These are phyloP conservation scores for Lamproptera curius DNA, from an alignment of 2,888 invertebrate genomes.

Conservation along the genomic window DNA sequence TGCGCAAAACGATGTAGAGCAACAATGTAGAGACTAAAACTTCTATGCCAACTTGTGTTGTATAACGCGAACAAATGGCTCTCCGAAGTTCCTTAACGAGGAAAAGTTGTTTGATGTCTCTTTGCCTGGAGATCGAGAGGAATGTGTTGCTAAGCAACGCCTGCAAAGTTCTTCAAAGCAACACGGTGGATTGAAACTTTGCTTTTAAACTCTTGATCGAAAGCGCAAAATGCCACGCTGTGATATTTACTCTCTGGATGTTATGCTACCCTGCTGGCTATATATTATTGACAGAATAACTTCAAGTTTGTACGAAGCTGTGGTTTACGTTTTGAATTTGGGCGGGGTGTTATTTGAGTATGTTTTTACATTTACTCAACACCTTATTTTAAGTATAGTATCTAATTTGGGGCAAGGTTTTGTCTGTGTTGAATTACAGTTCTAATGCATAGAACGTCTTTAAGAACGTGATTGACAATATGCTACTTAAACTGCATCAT, in stretches of 20 bases:
- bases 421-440: no score
- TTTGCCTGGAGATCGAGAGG: constrained; percentile 3
- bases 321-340: no score
- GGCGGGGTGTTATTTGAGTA: no score
- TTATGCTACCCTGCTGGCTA: no score
- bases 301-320: no score
- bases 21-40: background rate
- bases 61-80: constrained; percentile 16
- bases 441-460: no score
- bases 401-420: no score
- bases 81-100: constrained; percentile 19
- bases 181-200: constrained; percentile 8
- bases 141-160: constrained; percentile 9
- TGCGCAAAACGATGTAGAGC: background rate
- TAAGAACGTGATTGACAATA: no score
- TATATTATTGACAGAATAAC: no score
- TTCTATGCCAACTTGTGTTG: constrained; percentile 9
- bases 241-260: background rate
- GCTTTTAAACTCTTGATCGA: background rate
- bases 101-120: constrained; percentile 17
- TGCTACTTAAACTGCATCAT: no score
- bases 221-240: background rate
- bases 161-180: constrained; percentile 4
- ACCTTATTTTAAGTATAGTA: no score
- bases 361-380: no score